phyloP scores from a whole-genome alignment of 2,888 invertebrate genomes.

The Catocala nupta region DNA sequence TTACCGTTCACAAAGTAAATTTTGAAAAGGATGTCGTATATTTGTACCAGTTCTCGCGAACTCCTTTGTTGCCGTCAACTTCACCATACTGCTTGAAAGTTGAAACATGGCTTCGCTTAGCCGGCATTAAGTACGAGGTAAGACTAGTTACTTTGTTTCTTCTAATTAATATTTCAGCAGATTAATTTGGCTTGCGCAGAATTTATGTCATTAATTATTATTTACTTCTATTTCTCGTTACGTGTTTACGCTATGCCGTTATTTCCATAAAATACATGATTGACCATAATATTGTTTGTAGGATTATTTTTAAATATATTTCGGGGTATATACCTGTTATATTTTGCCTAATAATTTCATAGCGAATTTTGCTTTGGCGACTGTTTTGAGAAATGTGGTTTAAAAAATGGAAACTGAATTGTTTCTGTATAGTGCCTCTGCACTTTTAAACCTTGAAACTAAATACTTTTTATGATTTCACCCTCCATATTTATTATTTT shows the following conservation, averaged over 20 bases:
- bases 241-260: slow-evolving; percentile 43
- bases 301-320: background rate
- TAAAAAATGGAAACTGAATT: background rate
- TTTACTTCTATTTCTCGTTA: slow-evolving; percentile 12
- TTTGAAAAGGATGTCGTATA: slow-evolving; percentile 97
- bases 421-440: too few species aligned
- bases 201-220: slow-evolving; percentile 8
- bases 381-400: background rate
- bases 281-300: background rate
- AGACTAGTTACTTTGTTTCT: slow-evolving; percentile 66
- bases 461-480: too few species aligned
- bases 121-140: slow-evolving; percentile 98
- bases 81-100: slow-evolving; percentile 98
- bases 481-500: too few species aligned
- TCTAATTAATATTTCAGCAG: slow-evolving; percentile 14
- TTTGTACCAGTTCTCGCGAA: slow-evolving; percentile 97
- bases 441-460: too few species aligned
- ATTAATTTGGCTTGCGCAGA: slow-evolving; percentile 46
- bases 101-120: slow-evolving; percentile 97
- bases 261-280: background rate
- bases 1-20: slow-evolving; percentile 94
- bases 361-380: slow-evolving; percentile 26
- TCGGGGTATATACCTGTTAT: background rate
- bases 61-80: slow-evolving; percentile 95
- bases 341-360: slow-evolving; percentile 8